phyloP scores from a whole-genome alignment of 2,113 vertebrate species.

The Nesogale talazaci region DNA sequence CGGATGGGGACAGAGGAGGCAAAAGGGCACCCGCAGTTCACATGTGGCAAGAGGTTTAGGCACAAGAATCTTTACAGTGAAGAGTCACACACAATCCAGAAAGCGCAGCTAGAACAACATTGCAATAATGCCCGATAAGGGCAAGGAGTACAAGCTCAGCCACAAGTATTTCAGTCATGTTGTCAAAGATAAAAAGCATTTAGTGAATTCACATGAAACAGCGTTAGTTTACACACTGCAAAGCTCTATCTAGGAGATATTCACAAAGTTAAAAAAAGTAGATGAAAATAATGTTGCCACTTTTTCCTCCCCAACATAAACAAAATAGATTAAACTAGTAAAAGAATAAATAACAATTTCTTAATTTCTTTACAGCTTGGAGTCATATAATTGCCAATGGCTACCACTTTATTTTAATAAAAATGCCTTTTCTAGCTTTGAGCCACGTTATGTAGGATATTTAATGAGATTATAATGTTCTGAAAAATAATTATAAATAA shows the following conservation, averaged over 20 bases:
- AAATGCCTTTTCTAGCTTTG: conserved; percentile 14
- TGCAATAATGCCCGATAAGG: conserved; percentile 4
- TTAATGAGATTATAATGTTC: conserved; percentile 49
- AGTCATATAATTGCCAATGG: not conserved
- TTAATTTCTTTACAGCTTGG: conserved; percentile 62
- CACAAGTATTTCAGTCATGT: not conserved
- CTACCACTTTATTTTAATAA: conserved; percentile 13
- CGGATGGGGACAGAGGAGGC: conserved; percentile 48
- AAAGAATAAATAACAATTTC: conserved; percentile 61
- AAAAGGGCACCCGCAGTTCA: conserved; percentile 54
- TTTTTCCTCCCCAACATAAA: conserved; percentile 46
- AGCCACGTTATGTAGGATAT: not conserved
- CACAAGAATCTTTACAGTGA: not conserved
- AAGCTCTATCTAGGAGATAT: not conserved
- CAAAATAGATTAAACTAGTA: conserved; percentile 39
- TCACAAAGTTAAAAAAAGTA: not conserved
- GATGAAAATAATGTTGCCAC: conserved; percentile 1
- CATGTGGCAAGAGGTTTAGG: conserved; percentile 24
- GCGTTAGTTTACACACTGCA: not conserved
- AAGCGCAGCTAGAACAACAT: not conserved
- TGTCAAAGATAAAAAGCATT: conserved; percentile 34
- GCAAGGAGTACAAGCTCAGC: not conserved
- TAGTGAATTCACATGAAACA: conserved; percentile 20
- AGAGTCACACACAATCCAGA: not conserved
- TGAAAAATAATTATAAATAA: conserved; percentile 66